These are phyloP conservation scores for Poeciliopsis turrubarensis DNA, from an alignment of 2,113 vertebrate species.

Conservation along the genomic window DNA sequence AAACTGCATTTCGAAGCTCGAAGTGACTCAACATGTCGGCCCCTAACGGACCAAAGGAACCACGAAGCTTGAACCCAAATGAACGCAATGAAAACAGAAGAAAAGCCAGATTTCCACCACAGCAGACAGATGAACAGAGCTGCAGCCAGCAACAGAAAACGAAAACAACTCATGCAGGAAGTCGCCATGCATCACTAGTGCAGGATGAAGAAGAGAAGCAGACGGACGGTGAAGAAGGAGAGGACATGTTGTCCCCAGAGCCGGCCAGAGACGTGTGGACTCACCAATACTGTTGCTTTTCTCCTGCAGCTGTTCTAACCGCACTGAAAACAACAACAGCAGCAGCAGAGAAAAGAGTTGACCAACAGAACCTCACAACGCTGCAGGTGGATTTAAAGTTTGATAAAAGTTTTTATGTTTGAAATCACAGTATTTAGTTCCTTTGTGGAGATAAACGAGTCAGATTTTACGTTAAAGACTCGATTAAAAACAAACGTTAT, in stretches of 20 bases:
- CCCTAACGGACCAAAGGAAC: not conserved
- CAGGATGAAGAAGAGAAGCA: conserved; percentile 33
- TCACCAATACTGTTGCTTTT: conserved; percentile 98
- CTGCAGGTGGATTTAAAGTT: not conserved
- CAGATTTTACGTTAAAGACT: too few relatives aligned
- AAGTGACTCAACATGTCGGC: not conserved
- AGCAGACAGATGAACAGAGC: conserved; percentile 25
- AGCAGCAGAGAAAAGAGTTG: conserved; percentile 44
- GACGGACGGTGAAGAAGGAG: not conserved
- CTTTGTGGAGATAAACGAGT: not conserved
- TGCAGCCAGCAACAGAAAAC: conserved; percentile 25
- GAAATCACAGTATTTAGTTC: not conserved
- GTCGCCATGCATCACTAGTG: conserved; percentile 55
- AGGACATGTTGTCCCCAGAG: conserved; percentile 21
- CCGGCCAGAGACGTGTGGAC: conserved; percentile 67
- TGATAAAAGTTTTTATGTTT: too few relatives aligned
- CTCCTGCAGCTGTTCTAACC: conserved; percentile 98
- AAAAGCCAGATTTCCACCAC: conserved; percentile 26
- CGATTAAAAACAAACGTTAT: not conserved
- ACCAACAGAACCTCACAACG: conserved; percentile 8
- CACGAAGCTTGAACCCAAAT: not conserved
- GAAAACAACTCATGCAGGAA: conserved; percentile 53
- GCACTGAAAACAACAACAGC: conserved; percentile 87
- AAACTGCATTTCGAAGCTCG: too few relatives aligned
- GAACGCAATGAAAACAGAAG: conserved; percentile 15